Evolutionary conservation across 2,113 vertebrate species (phyloP).

Genomic region (Bujurquina vittata): DNA sequence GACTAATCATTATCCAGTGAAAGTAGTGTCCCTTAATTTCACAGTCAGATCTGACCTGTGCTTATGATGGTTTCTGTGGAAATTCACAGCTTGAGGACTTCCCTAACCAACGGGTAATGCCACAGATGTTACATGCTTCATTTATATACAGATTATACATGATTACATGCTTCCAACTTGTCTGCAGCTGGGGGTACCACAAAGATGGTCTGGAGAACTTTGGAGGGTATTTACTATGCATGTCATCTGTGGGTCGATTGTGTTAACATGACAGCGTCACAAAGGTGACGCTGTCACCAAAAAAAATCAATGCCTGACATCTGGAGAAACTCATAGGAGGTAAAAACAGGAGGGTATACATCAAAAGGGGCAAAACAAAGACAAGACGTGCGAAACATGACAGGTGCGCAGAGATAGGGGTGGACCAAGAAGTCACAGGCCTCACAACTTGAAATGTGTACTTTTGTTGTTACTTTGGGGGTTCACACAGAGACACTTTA

Average conservation of each 20-base stretch:
- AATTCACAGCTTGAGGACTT: background rate
- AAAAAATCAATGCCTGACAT: conserved; percentile 83
- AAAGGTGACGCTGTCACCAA: background rate
- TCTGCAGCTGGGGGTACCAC: background rate
- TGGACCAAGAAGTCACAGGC: background rate
- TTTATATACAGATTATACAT: background rate
- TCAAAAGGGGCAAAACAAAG: conserved; percentile 82
- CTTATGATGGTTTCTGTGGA: background rate
- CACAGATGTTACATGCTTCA: background rate
- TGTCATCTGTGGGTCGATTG: background rate
- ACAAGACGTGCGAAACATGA: background rate
- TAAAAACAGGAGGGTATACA: conserved; percentile 84
- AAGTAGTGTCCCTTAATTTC: background rate
- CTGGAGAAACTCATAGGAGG: conserved; percentile 86
- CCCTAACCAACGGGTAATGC: background rate
- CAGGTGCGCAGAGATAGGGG: background rate
- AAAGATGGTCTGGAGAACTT: background rate
- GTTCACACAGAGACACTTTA: background rate
- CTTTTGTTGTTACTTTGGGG: background rate
- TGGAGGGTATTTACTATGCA: background rate
- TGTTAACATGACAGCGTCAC: background rate
- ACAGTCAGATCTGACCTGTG: background rate
- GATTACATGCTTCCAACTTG: background rate
- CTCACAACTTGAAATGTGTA: background rate
- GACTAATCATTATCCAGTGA: background rate